Conservation (phyloP, 2,113 vertebrate species). For the Thryonomys swinderianus region DNA sequence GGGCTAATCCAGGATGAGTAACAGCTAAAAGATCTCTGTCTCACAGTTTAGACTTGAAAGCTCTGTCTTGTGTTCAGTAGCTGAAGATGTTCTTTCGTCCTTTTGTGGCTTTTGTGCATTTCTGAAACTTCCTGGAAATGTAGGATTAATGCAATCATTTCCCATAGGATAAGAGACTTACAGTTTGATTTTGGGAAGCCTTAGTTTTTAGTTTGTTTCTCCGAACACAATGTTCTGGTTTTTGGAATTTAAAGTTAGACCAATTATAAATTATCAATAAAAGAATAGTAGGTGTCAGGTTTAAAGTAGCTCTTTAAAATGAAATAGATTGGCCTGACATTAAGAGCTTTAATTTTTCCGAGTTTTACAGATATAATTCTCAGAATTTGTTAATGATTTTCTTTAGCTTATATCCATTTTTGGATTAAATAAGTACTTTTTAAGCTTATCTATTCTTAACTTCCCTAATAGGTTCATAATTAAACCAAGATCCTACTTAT, state of each 20-base stretch:
- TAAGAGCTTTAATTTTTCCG: slow-evolving; percentile 18
- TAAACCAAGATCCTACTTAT: neutral
- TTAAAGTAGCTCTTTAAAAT: slow-evolving; percentile 38
- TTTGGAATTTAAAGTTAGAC: slow-evolving; percentile 38
- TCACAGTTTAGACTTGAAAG: neutral
- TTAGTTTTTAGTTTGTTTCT: neutral
- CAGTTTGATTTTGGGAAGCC: neutral
- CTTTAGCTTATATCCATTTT: slow-evolving; percentile 37
- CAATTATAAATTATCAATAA: slow-evolving; percentile 4
- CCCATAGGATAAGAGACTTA: neutral
- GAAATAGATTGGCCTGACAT: neutral
- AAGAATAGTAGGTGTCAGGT: neutral
- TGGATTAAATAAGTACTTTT: slow-evolving; percentile 36
- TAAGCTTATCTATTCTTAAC: slow-evolving; percentile 45
- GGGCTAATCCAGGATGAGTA: neutral
- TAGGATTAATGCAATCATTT: neutral
- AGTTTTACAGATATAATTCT: slow-evolving; percentile 10
- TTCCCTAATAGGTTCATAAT: neutral
- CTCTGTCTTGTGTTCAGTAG: slow-evolving; percentile 23
- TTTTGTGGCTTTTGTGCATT: neutral
- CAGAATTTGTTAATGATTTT: slow-evolving; percentile 38
- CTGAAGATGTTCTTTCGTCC: neutral
- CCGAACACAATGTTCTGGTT: neutral
- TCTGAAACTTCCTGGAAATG: neutral
- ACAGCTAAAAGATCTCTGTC: neutral